Evolutionary conservation across 2,797 vertebrate genomes (phyloP), one percentile per base, ranked within the genome.

Genomic region (Synanceia verrucosa): DNA sequence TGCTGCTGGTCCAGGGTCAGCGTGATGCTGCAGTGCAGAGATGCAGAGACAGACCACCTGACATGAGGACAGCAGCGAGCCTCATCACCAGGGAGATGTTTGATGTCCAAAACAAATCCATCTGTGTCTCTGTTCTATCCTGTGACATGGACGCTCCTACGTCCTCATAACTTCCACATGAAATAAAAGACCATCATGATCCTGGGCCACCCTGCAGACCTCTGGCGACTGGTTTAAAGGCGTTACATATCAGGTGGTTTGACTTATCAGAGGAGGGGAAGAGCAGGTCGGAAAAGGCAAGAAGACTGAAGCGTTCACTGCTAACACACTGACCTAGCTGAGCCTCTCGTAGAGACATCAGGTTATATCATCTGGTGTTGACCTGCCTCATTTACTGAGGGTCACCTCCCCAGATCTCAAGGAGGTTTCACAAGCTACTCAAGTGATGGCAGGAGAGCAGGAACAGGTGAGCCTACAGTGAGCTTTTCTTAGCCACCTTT

Each of bases 311-410:
- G 9, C 31, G 48, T 23, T 56, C 31, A 24, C 77, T 24, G 23
- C 65, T 73, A 85, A 87, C 90, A 89, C 85, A 85, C 71, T 91
- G 88, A 90, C 91, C 90, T 78, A 90, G 69, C 81, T 88, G 3
- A 4, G 9, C 36, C 56, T 23, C 1, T 9, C 16, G 29, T 14
- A 51, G 16, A 36, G 18, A 48, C 18, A 39, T 39, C 3, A 39
- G 0, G 18, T 14, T 39, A 39, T 39, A 14, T 29, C 4, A 4
- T 6, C n/a, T n/a, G 29, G 29, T 9, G 9, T 31, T 9, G 29
- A 31, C 29, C 1, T 31, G 29, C 29, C 29, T 9, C 29, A 31
- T 31, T 31, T 9, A 31, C 29, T 31, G 29, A 31, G 29, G 29
- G 9, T 5, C 9, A 9, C 29, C 29, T n/a, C 2, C 29, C 5